Evolutionary conservation across 2,797 vertebrate genomes (phyloP), one percentile per base, ranked within the genome.

Genomic region (Euthynnus affinis): DNA sequence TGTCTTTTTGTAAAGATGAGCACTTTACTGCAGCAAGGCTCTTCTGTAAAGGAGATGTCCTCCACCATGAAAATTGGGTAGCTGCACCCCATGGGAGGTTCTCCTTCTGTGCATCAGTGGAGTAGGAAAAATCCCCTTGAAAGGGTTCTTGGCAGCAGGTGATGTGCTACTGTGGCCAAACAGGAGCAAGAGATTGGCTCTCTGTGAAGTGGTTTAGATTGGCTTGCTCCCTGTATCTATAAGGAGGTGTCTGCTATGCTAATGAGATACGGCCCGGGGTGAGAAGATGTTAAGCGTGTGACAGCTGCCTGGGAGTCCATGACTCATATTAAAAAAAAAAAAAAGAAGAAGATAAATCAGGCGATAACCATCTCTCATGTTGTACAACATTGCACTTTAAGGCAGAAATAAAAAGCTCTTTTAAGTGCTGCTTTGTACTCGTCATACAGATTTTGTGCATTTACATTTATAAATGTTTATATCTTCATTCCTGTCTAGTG

Each of bases 91-190:
- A 29, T 15, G 80, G 84, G 80, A 75, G 40, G 82, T 81, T 77
- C 48, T 77, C 71, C 56, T 64, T 66, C 72, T 3, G 1, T 74
- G 87, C 81, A 59, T 76, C 82, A 86, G 49, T 75, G 81, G 67
- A 91, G 86, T 85, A 73, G 76, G 63, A 77, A 61, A 51, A 84
- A 86, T 85, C 86, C 82, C 52, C 53, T 55, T 81, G 75, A 88
- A 88, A 80, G 53, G 63, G 7, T 49, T 84, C 52, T 61, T 76
- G 83, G 86, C 82, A 85, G 88, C 86, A 86, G 85, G 84, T 81
- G 76, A 87, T 10, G 55, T 57, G 73, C 78, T 8, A 23, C 76
- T 51, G 69, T 78, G 71, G 87, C 10, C n/a, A 76, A 68, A 34
- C 68, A 10, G 81, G 61, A 81, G 84, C 18, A 1, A 20, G 76